Evolutionary conservation across 2,797 vertebrate genomes (phyloP).

Genomic region (Chaetodon trifasciatus): DNA sequence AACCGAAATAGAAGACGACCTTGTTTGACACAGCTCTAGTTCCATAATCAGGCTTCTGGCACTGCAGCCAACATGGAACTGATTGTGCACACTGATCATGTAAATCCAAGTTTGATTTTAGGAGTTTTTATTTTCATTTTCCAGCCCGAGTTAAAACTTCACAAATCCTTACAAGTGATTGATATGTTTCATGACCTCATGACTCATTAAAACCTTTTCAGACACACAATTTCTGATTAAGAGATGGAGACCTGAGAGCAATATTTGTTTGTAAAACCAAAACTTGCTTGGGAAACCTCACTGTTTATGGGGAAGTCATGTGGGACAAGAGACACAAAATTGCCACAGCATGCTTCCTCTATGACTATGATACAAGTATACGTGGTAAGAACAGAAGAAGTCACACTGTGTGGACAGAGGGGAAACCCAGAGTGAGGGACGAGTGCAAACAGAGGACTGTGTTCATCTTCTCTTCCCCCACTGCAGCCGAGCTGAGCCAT

Average conservation of each 20-base stretch:
- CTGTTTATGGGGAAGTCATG: constrained; percentile 9
- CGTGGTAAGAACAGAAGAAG: constrained; percentile 30
- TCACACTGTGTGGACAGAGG: constrained; percentile 32
- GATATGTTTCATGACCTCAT: constrained; percentile 10
- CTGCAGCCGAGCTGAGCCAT: constrained; percentile 70
- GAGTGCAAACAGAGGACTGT: constrained; percentile 42
- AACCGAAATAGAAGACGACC: constrained; percentile 22
- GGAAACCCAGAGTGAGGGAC: constrained; percentile 46
- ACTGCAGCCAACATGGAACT: constrained; percentile 10
- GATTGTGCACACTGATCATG: constrained; percentile 4
- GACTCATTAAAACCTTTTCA: constrained; percentile 20
- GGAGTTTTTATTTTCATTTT: constrained; percentile 22
- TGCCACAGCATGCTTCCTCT: constrained; percentile 10
- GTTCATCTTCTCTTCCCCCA: constrained; percentile 62
- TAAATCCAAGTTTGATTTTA: constrained; percentile 22
- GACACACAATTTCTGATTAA: constrained; percentile 2
- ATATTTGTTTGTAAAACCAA: constrained; percentile 13
- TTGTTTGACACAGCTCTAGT: constrained; percentile 21
- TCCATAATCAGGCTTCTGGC: constrained; percentile 27
- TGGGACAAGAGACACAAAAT: constrained; percentile 7
- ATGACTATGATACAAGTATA: constrained; percentile 28
- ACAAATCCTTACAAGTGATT: constrained; percentile 21
- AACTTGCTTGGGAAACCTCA: background rate
- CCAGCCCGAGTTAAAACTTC: constrained; percentile 28
- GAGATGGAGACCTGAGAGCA: background rate